These are phyloP conservation scores for Nixonia krombeini DNA, from an alignment of 1,140 invertebrate genomes.

Conservation along the genomic window DNA sequence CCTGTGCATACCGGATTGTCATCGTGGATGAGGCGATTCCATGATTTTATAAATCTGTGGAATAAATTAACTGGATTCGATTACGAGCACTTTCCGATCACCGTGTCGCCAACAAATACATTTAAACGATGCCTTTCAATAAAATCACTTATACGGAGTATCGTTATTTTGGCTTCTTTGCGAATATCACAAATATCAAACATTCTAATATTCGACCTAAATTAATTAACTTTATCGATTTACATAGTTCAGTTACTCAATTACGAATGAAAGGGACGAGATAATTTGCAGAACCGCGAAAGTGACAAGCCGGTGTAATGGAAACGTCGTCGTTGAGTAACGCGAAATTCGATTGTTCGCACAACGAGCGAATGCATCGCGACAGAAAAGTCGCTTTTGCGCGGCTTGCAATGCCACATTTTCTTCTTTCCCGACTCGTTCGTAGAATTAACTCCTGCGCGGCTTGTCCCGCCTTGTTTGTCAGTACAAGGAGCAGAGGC, in stretches of 20 bases:
- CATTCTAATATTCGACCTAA: too few species aligned
- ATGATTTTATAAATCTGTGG: background rate
- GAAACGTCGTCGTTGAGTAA: too few species aligned
- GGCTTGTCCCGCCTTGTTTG: conserved; percentile 19
- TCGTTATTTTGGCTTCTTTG: too few species aligned
- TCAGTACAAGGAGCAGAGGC: conserved; percentile 26
- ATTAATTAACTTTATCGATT: too few species aligned
- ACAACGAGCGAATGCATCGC: conserved; percentile 28
- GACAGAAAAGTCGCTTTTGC: conserved; percentile 25
- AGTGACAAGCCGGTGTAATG: conserved; percentile 12
- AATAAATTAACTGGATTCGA: background rate
- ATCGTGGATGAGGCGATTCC: background rate
- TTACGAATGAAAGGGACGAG: too few species aligned
- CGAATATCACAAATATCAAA: too few species aligned
- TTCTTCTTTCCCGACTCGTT: conserved; percentile 20
- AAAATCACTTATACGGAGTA: too few species aligned
- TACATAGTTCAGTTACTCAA: too few species aligned
- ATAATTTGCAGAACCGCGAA: background rate
- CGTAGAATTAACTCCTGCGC: conserved; percentile 28
- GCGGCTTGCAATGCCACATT: conserved; percentile 16
- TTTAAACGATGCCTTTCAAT: too few species aligned
- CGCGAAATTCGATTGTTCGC: conserved; percentile 21
- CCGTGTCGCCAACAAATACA: too few species aligned
- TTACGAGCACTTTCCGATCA: too few species aligned
- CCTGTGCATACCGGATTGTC: conserved; percentile 6